phyloP scores from a whole-genome alignment of 2,797 vertebrate species.

The Intellagama lesueurii region DNA sequence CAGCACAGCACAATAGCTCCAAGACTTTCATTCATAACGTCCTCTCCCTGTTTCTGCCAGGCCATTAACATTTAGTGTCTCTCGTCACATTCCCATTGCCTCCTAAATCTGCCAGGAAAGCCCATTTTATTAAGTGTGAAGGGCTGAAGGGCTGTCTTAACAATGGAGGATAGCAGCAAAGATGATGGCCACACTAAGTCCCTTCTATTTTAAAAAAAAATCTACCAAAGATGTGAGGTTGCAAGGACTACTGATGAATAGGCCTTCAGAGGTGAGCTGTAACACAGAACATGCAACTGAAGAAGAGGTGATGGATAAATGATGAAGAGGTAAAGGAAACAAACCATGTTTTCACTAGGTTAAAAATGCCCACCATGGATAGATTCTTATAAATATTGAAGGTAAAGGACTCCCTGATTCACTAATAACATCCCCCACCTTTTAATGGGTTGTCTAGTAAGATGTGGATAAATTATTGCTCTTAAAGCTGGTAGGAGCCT shows the following conservation, averaged over 20 bases:
- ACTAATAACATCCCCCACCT: background rate
- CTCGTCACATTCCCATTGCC: conserved; percentile 7
- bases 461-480: background rate
- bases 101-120: conserved; percentile 32
- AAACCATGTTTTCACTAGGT: conserved; percentile 1
- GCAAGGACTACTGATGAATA: conserved; percentile 13
- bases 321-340: conserved; percentile 14
- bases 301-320: conserved; percentile 16
- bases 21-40: background rate
- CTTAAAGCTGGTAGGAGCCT: background rate
- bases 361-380: background rate
- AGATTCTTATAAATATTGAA: background rate
- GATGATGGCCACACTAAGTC: conserved; percentile 1
- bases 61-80: conserved; percentile 4
- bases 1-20: conserved; percentile 3
- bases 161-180: conserved; percentile 7
- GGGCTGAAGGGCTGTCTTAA: background rate
- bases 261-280: conserved; percentile 15
- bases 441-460: background rate
- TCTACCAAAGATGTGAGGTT: background rate
- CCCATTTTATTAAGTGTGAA: conserved; percentile 9
- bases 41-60: conserved; percentile 2
- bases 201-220: background rate
- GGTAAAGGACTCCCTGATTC: background rate
- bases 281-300: conserved; percentile 5